A percentile compares a stretch with the other conserved stretches of the same genome.
Conservation (phyloP, 2,113 vertebrate genomes). For the Kryptolebias marmoratus region DNA sequence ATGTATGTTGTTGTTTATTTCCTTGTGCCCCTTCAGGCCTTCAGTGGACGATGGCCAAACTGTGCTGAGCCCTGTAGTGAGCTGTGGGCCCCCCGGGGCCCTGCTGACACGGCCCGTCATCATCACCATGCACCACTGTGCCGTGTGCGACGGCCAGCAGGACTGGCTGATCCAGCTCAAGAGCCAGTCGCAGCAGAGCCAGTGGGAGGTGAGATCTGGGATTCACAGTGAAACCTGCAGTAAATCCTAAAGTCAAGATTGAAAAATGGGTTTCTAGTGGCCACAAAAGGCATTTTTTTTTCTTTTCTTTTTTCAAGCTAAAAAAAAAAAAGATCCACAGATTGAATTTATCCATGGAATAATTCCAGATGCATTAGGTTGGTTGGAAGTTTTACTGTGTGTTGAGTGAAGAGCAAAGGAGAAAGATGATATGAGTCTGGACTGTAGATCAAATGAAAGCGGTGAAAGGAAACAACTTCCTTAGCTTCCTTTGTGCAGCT, state of each 20-base stretch:
- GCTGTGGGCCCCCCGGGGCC: conserved; percentile 92
- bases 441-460: conserved; percentile 13
- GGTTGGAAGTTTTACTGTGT: conserved; percentile 3
- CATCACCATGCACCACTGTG: conserved; percentile 95
- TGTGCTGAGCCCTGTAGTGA: conserved; percentile 93
- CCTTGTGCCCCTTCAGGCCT: conserved; percentile 79
- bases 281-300: not conserved
- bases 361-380: not conserved
- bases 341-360: not conserved
- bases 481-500: conserved; percentile 26
- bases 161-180: conserved; percentile 98
- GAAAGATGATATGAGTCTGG: not conserved
- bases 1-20: conserved; percentile 6
- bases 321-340: not conserved
- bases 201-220: conserved; percentile 91
- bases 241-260: not conserved
- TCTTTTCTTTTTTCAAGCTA: not conserved
- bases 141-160: conserved; percentile 89
- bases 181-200: conserved; percentile 87
- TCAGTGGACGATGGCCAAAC: conserved; percentile 91
- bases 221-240: not conserved
- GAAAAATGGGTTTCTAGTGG: not conserved
- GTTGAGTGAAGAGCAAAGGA: not conserved
- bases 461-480: conserved; percentile 5
- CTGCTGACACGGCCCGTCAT: conserved; percentile 91